Evolutionary conservation across 2,888 invertebrate species (phyloP).

Genomic region (Eupithecia pulchellata): DNA sequence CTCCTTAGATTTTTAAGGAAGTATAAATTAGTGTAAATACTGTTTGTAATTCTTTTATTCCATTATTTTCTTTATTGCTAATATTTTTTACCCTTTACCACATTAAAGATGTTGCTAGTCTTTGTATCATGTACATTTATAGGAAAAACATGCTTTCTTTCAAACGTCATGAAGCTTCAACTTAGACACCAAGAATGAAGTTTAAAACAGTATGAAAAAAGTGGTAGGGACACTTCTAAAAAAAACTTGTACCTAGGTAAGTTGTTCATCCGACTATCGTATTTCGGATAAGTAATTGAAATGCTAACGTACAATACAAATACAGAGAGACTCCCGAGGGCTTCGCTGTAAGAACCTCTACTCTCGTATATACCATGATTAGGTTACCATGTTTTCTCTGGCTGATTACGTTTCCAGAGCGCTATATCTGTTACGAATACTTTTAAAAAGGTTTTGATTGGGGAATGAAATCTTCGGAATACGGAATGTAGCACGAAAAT

Average conservation of each 20-base stretch:
- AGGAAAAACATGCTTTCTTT: not conserved
- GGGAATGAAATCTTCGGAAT: not conserved
- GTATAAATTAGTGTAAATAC: no score
- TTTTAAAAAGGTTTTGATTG: not conserved
- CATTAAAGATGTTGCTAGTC: not conserved
- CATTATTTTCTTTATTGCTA: no score
- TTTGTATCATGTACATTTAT: not conserved
- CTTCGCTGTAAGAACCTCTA: not conserved
- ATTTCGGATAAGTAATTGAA: slow-evolving; percentile 11
- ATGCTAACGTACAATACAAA: not conserved
- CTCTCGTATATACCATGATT: slow-evolving; percentile 13
- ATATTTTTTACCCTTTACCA: no score
- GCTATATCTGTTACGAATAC: not conserved
- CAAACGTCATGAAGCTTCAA: not conserved
- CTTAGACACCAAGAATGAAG: not conserved
- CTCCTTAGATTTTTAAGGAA: no score
- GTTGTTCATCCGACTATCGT: not conserved
- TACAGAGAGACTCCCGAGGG: not conserved
- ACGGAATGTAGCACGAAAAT: not conserved
- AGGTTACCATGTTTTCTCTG: slow-evolving; percentile 29
- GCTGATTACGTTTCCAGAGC: slow-evolving; percentile 22
- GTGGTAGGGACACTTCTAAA: no score
- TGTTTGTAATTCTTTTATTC: no score
- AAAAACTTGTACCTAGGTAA: not conserved
- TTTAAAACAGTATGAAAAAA: not conserved